Evolutionary conservation across 2,888 invertebrate species (phyloP), one percentile per base, ranked within the genome.

Genomic region (Notodonta dromedarius): DNA sequence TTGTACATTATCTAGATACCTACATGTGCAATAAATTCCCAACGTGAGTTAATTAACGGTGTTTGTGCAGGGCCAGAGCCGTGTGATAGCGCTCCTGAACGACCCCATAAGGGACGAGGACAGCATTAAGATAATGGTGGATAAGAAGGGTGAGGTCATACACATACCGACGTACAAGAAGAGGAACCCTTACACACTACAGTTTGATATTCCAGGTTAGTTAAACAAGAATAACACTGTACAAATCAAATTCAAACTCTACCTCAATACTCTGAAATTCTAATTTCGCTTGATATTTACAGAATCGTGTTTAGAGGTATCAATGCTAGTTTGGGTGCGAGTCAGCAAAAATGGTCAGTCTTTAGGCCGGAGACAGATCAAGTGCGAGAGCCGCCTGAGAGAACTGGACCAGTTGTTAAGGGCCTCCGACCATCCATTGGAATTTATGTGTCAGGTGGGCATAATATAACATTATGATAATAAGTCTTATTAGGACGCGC

Each of bases 361-460:
- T 6, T 93, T 98, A 32, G 98, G 98, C 0, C 95, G 96, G 53
- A 92, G 97, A n/a, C 97, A 97, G 77, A 96, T 98, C 73, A 98
- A 98, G 86, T 98, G 98, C 87, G 98, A 98, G 89, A 97, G 97
- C 79, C 94, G 97, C 60, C 93, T 98, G 59, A 93, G 97, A 44
- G 98, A 98, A 82, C 90, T 98, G 60, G 97, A 97, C 83, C 97
- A 97, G 78, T 93, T 98, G 75, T 90, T 98, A 60, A 93, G 97
- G 48, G 95, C 96, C 6, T 95, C 96, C 61, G 97, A 97, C 74
- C 97, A 96, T 79, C 98, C 98, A 0, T 90, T 98, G 58, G 97
- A 97, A 84, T 97, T 98, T 78, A 97, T 98, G 96, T 97, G 98
- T 77, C 97, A 97, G 95, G 96, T 96, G 89, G 68, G 61, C 12